Base-by-base conservation (phyloP, 2,113 vertebrate genomes). In the Empidonax traillii region DNA sequence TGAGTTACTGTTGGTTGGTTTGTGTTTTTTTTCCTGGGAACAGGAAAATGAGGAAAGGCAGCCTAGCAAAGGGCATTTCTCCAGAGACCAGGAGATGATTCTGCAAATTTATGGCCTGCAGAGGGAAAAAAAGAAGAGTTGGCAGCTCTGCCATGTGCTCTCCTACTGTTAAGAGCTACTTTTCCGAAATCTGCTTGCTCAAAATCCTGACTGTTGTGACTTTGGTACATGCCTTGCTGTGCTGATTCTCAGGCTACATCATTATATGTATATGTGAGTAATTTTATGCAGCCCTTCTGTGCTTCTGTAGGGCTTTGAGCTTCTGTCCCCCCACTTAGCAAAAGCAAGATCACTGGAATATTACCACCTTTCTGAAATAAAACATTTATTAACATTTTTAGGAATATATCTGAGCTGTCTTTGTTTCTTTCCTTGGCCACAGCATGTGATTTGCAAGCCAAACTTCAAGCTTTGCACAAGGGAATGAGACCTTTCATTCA, bases 11-110 rank as follows among this genome's bases (percentile, higher is more conserved):
- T 37, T 77, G 13, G 15, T 66, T 72, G 52, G 28, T n/a, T 44
- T 59, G 27, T 47, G 9, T 6, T 63, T 52, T 66, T 66, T 92
- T 51, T 10, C 56, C 72, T 90, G 83, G 75, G 88, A 93, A 90
- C 73, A 86, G 88, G 79, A 90, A 94, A 88, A 78, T 75, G 65
- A 93, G 90, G 83, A 85, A 96, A 86, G 62, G 49, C 90, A 93
- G 83, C 76, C 90, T 56, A 90, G 69, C 82, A 81, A 94, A 92
- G 86, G 80, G 73, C 61, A 81, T 93, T 96, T 86, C 96, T 94
- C 90, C 6, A 14, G 85, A 84, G 92, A 81, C 65, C 67, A 62
- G 79, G 69, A 88, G 83, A 69, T 92, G 83, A 88, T 92, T 84
- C 76, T 86, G 87, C 93, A 96, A 92, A 92, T 90, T 82, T 94